These are phyloP conservation scores for Anolis sagrei DNA, from an alignment of 2,113 vertebrate genomes.

Conservation along the genomic window DNA sequence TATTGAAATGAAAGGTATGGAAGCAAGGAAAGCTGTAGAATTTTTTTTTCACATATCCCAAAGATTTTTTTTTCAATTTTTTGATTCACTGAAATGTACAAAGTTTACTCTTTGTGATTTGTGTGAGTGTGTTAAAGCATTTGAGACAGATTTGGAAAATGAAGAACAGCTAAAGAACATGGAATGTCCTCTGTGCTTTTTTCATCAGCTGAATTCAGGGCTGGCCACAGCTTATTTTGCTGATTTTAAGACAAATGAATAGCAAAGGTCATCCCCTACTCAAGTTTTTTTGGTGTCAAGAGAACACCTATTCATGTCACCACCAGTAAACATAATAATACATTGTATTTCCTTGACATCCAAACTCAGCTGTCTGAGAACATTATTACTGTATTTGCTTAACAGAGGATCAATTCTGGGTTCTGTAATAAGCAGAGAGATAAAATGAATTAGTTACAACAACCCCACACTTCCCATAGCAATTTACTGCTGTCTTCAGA, in stretches of 20 bases:
- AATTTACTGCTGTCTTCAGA: conserved; percentile 31
- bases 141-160: conserved; percentile 32
- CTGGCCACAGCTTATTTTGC: background rate
- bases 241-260: background rate
- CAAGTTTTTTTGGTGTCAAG: background rate
- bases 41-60: conserved; percentile 34
- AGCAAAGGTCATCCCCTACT: background rate
- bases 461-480: conserved; percentile 9
- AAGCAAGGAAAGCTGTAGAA: conserved; percentile 32
- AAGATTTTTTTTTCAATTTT: conserved; percentile 36
- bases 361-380: background rate
- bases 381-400: background rate
- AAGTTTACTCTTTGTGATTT: too few species aligned
- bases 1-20: conserved; percentile 46
- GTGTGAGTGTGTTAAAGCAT: background rate
- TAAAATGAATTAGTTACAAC: conserved; percentile 28
- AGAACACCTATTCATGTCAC: background rate
- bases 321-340: background rate
- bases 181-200: conserved; percentile 41
- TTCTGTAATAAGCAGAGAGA: conserved; percentile 47
- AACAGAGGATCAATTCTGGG: background rate
- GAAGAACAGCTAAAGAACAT: conserved; percentile 46
- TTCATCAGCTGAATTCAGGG: conserved; percentile 24
- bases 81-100: conserved; percentile 36
- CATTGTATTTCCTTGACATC: background rate